Evolutionary conservation across 2,888 invertebrate species (phyloP).

Genomic region (Lepidocyrtinus sp.): DNA sequence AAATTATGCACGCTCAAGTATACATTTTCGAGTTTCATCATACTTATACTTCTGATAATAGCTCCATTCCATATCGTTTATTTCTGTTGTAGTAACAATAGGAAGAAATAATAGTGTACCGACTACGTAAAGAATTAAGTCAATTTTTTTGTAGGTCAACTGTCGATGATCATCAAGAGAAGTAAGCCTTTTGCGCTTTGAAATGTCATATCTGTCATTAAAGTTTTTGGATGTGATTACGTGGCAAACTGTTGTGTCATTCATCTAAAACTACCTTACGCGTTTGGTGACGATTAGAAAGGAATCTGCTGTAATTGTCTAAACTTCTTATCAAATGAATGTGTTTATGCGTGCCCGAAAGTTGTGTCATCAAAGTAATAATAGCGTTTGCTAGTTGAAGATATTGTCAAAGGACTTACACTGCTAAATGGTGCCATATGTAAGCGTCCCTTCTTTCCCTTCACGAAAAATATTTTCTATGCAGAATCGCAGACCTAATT

Average conservation of each 20-base stretch:
- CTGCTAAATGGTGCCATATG: neutral
- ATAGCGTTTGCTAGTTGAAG: neutral
- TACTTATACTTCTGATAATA: too few relatives aligned
- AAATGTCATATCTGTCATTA: constrained; percentile 32
- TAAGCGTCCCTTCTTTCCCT: neutral
- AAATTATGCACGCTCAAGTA: too few relatives aligned
- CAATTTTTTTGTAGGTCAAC: constrained; percentile 36
- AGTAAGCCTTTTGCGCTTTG: constrained; percentile 23
- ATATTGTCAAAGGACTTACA: constrained; percentile 1
- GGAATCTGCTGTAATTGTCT: neutral
- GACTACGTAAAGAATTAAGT: neutral
- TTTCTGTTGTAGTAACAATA: constrained; percentile 1
- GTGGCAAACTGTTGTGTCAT: constrained; percentile 11
- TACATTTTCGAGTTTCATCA: too few relatives aligned
- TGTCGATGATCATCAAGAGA: constrained; percentile 29
- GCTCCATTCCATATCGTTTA: too few relatives aligned
- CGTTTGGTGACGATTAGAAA: constrained; percentile 13
- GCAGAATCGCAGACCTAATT: neutral
- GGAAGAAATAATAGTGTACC: neutral
- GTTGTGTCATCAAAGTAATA: constrained; percentile 7
- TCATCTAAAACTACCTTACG: too few relatives aligned
- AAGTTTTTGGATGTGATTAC: neutral
- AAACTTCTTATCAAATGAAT: neutral
- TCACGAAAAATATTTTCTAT: neutral
- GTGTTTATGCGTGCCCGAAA: neutral